These are phyloP conservation scores for Leptestheria dahalacensis DNA, from an alignment of 1,140 invertebrate species.

Conservation along the genomic window DNA sequence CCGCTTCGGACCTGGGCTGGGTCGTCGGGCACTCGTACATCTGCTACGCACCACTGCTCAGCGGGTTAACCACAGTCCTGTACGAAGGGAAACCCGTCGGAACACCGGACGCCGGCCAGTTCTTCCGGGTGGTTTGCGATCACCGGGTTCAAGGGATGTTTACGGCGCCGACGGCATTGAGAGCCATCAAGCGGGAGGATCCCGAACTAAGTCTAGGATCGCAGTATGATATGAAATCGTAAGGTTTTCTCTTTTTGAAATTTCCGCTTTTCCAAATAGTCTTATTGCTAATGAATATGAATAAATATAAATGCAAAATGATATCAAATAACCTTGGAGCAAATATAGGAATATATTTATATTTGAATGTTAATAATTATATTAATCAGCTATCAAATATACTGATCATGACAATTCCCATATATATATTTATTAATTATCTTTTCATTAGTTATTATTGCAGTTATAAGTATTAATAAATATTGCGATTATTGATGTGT, in stretches of 20 bases:
- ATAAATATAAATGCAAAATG: too few relatives aligned
- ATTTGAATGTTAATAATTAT: too few relatives aligned
- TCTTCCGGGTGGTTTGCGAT: slow-evolving; percentile 73
- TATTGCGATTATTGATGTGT: not conserved
- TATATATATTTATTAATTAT: too few relatives aligned
- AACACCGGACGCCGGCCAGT: slow-evolving; percentile 78
- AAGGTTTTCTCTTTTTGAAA: slow-evolving; percentile 20
- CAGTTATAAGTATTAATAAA: too few relatives aligned
- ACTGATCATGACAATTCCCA: too few relatives aligned
- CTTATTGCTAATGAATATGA: too few relatives aligned
- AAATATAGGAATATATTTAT: too few relatives aligned
- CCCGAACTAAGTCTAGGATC: slow-evolving; percentile 45
- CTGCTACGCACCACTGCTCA: slow-evolving; percentile 71
- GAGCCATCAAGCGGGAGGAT: slow-evolving; percentile 64
- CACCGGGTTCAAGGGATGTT: slow-evolving; percentile 72
- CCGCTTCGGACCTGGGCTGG: slow-evolving; percentile 76
- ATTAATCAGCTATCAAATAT: too few relatives aligned
- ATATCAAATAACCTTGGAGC: too few relatives aligned
- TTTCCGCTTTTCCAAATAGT: too few relatives aligned
- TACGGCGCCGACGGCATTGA: slow-evolving; percentile 74
- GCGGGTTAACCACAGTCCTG: slow-evolving; percentile 67
- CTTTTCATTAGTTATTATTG: too few relatives aligned
- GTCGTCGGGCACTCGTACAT: slow-evolving; percentile 90
- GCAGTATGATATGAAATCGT: slow-evolving; percentile 51
- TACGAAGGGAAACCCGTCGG: slow-evolving; percentile 91